Conservation (phyloP, 2,888 invertebrate species). For the Apantesis nais region DNA sequence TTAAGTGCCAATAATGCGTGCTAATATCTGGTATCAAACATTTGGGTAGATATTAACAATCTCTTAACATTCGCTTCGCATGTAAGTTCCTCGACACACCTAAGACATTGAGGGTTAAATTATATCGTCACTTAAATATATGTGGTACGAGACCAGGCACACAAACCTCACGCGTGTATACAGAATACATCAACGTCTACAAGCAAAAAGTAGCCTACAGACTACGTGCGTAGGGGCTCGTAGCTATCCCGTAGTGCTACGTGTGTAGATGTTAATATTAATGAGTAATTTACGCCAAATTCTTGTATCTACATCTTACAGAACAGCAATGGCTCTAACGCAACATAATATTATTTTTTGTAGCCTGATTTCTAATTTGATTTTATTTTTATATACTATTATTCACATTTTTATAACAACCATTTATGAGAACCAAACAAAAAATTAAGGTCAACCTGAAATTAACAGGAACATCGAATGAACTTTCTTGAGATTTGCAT, state of each 20-base stretch:
- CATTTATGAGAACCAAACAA: background rate
- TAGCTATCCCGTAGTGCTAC: constrained; percentile 48
- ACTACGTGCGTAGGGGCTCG: constrained; percentile 65
- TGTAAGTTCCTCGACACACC: background rate
- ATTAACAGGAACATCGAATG: background rate
- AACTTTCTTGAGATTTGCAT: constrained; percentile 25
- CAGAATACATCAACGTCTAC: constrained; percentile 52
- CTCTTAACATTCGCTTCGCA: background rate
- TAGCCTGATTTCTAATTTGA: background rate
- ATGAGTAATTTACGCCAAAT: constrained; percentile 38
- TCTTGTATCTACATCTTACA: constrained; percentile 23
- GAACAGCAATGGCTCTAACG: constrained; percentile 30
- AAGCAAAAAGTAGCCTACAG: constrained; percentile 56
- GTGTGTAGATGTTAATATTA: constrained; percentile 45
- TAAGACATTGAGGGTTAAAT: background rate
- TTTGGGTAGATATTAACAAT: background rate
- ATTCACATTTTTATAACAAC: background rate
- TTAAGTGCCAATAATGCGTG: background rate
- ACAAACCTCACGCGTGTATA: constrained; percentile 11
- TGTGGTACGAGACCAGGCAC: constrained; percentile 14
- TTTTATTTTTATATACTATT: background rate
- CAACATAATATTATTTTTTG: background rate
- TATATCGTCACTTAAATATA: constrained; percentile 5
- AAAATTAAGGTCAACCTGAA: background rate
- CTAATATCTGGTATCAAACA: background rate